phyloP scores from a whole-genome alignment of 2,888 invertebrate genomes.

The Spilosoma lubricipeda region DNA sequence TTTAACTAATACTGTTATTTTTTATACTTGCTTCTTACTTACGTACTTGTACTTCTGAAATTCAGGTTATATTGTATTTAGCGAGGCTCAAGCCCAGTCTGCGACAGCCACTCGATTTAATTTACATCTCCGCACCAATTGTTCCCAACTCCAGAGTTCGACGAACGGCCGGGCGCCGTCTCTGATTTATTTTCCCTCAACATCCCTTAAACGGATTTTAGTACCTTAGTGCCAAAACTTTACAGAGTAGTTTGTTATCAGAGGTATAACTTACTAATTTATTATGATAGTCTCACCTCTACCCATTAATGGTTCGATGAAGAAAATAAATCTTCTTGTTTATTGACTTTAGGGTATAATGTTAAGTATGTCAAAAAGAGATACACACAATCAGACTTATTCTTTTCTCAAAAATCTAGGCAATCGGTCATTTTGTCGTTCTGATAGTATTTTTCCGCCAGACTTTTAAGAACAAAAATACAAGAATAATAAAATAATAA shows the following conservation, averaged over 20 bases:
- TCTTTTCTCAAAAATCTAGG: too few relatives aligned
- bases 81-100: conserved; percentile 49
- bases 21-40: too few relatives aligned
- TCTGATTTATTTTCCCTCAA: conserved; percentile 81
- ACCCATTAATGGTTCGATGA: background rate
- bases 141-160: conserved; percentile 79
- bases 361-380: background rate
- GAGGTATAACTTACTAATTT: conserved; percentile 43
- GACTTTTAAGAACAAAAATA: too few relatives aligned
- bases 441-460: too few relatives aligned
- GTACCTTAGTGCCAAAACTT: conserved; percentile 71
- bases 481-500: too few relatives aligned
- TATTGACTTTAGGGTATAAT: background rate
- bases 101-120: conserved; percentile 79
- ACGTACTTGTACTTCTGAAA: conserved; percentile 36
- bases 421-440: too few relatives aligned
- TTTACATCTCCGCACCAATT: conserved; percentile 82
- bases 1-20: background rate
- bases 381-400: too few relatives aligned
- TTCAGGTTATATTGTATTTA: conserved; percentile 35
- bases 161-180: conserved; percentile 71
- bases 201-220: conserved; percentile 76
- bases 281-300: conserved; percentile 28
- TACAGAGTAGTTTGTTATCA: conserved; percentile 53
- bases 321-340: background rate